These are phyloP conservation scores for Metaphire vulgaris DNA, from an alignment of 1,140 invertebrate genomes.

Conservation along the genomic window DNA sequence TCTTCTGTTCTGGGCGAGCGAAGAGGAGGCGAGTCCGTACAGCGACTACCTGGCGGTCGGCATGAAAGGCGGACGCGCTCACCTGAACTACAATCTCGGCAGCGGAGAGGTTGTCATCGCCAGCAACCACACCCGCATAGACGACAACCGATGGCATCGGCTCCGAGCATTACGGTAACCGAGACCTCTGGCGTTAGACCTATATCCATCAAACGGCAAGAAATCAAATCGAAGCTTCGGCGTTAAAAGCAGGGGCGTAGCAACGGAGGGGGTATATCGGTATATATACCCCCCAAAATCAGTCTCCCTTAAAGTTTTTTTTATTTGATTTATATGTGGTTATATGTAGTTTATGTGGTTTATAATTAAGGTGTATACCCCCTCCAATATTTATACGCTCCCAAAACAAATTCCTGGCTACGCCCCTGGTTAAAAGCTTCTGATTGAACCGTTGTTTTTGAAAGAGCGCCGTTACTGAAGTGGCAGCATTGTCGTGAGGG, in stretches of 20 bases:
- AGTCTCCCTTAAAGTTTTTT: too few relatives aligned
- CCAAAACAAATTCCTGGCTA: too few relatives aligned
- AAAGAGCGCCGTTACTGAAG: too few relatives aligned
- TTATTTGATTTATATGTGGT: too few relatives aligned
- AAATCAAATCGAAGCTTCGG: neutral
- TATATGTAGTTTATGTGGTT: too few relatives aligned
- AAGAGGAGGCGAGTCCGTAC: slow-evolving; percentile 56
- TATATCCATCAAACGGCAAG: neutral
- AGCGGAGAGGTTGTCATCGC: slow-evolving; percentile 64
- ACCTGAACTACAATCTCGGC: slow-evolving; percentile 62
- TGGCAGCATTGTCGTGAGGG: too few relatives aligned
- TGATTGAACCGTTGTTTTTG: too few relatives aligned
- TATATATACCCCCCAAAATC: too few relatives aligned
- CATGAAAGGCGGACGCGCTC: slow-evolving; percentile 68
- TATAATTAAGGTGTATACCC: too few relatives aligned
- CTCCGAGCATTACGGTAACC: slow-evolving; percentile 75
- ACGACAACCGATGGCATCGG: slow-evolving; percentile 86
- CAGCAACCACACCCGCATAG: slow-evolving; percentile 77
- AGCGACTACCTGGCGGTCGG: slow-evolving; percentile 77
- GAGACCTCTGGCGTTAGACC: too few relatives aligned
- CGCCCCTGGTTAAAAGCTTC: too few relatives aligned
- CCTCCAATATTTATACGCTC: too few relatives aligned
- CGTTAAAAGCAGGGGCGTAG: neutral
- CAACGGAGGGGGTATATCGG: neutral
- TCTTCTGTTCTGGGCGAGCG: slow-evolving; percentile 82